Evolutionary conservation across 2,797 vertebrate species (phyloP).

Genomic region (Pipistrellus nathusii): DNA sequence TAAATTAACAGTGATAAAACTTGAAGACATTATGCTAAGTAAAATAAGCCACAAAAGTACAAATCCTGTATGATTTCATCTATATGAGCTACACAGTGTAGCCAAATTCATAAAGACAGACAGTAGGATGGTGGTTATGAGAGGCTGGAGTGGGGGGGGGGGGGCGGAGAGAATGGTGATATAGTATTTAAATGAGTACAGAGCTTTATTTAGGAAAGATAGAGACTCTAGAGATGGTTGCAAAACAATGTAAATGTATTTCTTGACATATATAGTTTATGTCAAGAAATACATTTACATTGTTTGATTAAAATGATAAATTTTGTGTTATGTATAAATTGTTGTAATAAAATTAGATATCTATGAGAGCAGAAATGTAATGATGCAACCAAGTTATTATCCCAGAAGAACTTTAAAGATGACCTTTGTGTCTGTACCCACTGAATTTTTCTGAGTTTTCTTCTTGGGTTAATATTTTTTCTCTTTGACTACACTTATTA

Average conservation of each 20-base stretch:
- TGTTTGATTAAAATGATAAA: not conserved
- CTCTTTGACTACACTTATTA: not conserved
- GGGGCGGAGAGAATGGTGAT: not conserved
- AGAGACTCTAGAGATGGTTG: not conserved
- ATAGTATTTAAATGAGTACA: not conserved
- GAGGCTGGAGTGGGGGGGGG: not conserved
- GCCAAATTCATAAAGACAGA: not conserved
- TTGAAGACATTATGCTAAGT: not conserved
- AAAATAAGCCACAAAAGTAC: not conserved
- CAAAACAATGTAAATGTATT: not conserved
- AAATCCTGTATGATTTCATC: not conserved
- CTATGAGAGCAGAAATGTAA: not conserved
- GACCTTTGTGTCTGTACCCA: not conserved
- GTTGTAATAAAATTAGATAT: not conserved
- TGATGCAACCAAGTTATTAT: not conserved
- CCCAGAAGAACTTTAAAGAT: not conserved
- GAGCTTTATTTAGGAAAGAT: not conserved
- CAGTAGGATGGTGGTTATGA: not conserved
- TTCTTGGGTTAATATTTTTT: not conserved
- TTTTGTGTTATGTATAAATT: not conserved
- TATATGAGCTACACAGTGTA: not conserved
- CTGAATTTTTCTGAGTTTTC: slow-evolving; percentile 17
- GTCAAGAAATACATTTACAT: too few species aligned
- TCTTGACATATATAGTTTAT: not conserved
- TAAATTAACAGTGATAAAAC: not conserved